Evolutionary conservation across 1,140 invertebrate genomes (phyloP), one percentile per base, ranked within the genome.

Genomic region (Sarcophaga bullata): DNA sequence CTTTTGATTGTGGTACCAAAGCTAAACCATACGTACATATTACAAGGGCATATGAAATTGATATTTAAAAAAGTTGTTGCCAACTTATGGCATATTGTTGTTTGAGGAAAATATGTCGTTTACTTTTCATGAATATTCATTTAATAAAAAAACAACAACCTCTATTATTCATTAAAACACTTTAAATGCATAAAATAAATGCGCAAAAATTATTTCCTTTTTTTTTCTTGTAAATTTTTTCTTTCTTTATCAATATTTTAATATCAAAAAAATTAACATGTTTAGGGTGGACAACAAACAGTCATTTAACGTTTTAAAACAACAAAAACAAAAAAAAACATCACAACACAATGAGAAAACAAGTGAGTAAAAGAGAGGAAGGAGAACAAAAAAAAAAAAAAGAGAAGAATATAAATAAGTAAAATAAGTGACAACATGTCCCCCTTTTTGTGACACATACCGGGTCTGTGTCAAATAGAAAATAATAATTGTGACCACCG

Each of bases 241-340:
- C 25, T 37, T 37, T 37, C 25, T 76, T 76, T 76, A 76, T 76
- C 62, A 68, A 68, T 68, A 68, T 68, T 9, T 19, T 19, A 68
- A 68, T 68, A 68, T 68, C 62, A 68, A 68, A 58, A n/a, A 68
- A 19, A 68, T 68, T 68, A 68, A 68, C 62, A 68, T 68, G 62
- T 68, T 68, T 68, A 68, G 62, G 62, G 62, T 68, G 62, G 62
- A 68, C 62, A 68, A 68, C 62, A 68, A 68, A n/a, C n/a, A 19
- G 62, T 25, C 62, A 68, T 19, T 68, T 68, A 68, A 19, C 62
- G n/a, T 10, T 68, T 17, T 8, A 68, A 68, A 19, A 8, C 11
- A 8, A 68, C n/a, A 68, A 68, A 17, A 19, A 19, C 1, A 68
- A 37, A 37, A 37, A 37, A 37, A 37, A 1, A 37, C 25, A 37